Evolutionary conservation across 2,797 vertebrate species (phyloP).

Genomic region (Scarus forsteni): DNA sequence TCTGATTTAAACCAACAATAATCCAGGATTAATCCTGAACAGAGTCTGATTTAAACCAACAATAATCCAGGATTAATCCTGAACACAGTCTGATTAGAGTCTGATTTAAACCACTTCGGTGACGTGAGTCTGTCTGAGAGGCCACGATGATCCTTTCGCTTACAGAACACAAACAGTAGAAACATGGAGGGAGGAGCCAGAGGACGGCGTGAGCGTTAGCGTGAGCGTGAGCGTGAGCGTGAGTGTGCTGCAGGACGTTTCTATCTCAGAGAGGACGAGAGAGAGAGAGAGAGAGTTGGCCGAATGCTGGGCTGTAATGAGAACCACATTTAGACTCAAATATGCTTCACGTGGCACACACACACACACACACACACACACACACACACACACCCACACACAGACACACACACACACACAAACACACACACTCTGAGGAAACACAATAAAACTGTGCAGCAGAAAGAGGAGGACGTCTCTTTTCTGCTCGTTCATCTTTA

Average conservation of each 20-base stretch:
- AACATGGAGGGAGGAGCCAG: constrained; percentile 6
- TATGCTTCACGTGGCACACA: constrained; percentile 77
- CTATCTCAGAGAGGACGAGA: constrained; percentile 23
- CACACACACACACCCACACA: constrained; percentile 17
- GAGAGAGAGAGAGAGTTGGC: constrained; percentile 74
- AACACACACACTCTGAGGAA: constrained; percentile 14
- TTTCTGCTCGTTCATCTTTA: too few species aligned
- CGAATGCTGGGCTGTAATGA: constrained; percentile 88
- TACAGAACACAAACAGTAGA: constrained; percentile 2
- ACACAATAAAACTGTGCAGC: constrained; percentile 38
- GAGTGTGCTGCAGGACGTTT: constrained; percentile 39
- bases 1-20: too few species aligned
- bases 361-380: too few species aligned
- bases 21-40: background rate
- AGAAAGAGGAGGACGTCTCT: background rate
- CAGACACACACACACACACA: constrained; percentile 20
- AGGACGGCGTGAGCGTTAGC: background rate
- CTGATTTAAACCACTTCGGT: too few species aligned
- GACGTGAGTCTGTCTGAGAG: too few species aligned
- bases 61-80: too few species aligned
- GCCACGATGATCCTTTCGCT: background rate
- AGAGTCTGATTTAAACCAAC: background rate
- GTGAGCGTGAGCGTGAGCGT: background rate
- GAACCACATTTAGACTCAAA: constrained; percentile 90
- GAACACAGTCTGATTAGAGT: too few species aligned